Conservation (phyloP, 2,797 vertebrate genomes). For the Syngnathus acus region DNA sequence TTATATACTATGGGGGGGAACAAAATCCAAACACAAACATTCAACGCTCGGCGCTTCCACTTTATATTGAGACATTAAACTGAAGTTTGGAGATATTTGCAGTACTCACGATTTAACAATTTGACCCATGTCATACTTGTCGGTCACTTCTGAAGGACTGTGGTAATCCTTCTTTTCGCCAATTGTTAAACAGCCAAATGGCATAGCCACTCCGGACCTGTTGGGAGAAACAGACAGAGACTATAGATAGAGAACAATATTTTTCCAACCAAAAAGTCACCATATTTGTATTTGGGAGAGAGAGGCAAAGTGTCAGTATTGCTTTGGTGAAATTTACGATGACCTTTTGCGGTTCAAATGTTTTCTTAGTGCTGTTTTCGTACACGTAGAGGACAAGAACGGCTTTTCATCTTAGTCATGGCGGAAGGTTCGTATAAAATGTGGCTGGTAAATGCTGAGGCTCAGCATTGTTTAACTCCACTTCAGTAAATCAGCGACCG, state of each 20-base stretch:
- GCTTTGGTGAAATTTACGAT: background rate
- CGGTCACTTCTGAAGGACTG: conserved; percentile 92
- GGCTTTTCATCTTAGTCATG: background rate
- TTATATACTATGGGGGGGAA: no score
- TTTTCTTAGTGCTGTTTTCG: background rate
- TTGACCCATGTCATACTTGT: conserved; percentile 98
- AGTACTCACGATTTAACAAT: conserved; percentile 94
- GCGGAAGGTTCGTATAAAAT: conserved; percentile 16
- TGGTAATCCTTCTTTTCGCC: conserved; percentile 98
- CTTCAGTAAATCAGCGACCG: conserved; percentile 26
- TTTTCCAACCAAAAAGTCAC: background rate
- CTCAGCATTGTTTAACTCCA: conserved; percentile 18
- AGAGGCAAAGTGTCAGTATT: background rate
- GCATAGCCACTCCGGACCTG: conserved; percentile 81
- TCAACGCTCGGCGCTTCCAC: background rate
- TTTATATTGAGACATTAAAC: background rate
- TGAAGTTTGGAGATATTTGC: background rate
- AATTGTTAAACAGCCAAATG: conserved; percentile 95
- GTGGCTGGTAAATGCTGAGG: conserved; percentile 6
- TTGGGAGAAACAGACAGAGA: conserved; percentile 13
- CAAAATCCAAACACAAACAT: background rate
- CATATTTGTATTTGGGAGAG: background rate
- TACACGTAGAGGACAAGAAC: background rate
- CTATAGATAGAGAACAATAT: background rate
- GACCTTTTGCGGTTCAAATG: conserved; percentile 4